Conservation (phyloP, 1,140 invertebrate genomes). For the Zelostemma sp. region DNA sequence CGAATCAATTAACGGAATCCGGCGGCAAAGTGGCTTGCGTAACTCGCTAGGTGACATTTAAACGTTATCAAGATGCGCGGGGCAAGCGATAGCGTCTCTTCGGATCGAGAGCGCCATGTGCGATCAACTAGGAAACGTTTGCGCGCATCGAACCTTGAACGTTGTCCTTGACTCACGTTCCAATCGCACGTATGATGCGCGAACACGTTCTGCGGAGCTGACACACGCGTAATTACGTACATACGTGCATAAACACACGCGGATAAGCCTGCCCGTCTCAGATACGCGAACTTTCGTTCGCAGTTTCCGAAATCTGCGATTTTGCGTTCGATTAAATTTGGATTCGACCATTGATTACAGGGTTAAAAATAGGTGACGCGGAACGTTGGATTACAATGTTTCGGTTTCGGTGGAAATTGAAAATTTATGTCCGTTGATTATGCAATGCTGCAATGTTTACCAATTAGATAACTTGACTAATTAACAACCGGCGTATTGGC, state of each 20-base stretch:
- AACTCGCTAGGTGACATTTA: constrained; percentile 12
- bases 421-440: too few species aligned
- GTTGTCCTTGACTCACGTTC: constrained; percentile 51
- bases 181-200: constrained; percentile 39
- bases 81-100: neutral
- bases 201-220: constrained; percentile 15
- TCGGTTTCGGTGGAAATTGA: too few species aligned
- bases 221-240: constrained; percentile 6
- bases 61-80: constrained; percentile 11
- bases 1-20: constrained; percentile 40
- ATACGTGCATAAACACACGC: constrained; percentile 14
- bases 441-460: too few species aligned
- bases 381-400: too few species aligned
- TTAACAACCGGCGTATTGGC: too few species aligned
- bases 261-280: neutral
- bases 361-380: too few species aligned
- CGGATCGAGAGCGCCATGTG: constrained; percentile 7
- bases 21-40: constrained; percentile 9
- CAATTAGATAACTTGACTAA: too few species aligned
- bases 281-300: neutral
- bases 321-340: too few species aligned
- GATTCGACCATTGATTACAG: too few species aligned
- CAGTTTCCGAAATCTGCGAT: neutral
- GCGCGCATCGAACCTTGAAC: constrained; percentile 40
- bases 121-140: constrained; percentile 58